Base-by-base conservation (phyloP, 2,797 vertebrate species). In the Melanotaenia parkinsoni region DNA sequence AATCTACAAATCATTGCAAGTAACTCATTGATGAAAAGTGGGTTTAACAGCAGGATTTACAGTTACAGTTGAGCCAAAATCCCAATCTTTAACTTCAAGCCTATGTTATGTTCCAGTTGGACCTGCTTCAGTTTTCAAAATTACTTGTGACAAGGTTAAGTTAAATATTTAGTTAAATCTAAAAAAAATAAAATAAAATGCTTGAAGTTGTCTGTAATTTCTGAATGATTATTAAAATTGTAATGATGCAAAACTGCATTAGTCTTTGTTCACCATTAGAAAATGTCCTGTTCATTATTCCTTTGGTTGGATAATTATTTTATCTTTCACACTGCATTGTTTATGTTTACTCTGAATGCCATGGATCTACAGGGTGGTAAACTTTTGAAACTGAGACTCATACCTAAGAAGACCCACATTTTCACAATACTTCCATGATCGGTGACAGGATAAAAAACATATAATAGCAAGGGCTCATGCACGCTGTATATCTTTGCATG, bases 251-350 rank as follows among this genome's bases (percentile, higher is more conserved):
- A 81, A 61, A 57, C 56, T 58, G 54, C 50, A 71, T 66, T 72
- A 58, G 57, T 78, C 66, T 57, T 40, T 69, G 79, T 86, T 83
- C 83, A 67, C 68, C 33, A 26, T 14, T 70, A 77, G 14, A 80
- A 87, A 78, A 75, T 70, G 75, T 45, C 85, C 82, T 63, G 66
- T 82, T 76, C 79, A 68, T 18, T 26, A 18, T 79, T 47, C 56
- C 30, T 81, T 32, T 70, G 59, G 51, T 70, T 74, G 54, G 65
- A 64, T 64, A 72, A 71, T 50, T 78, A 10, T 67, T 72, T 59
- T 45, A 24, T 40, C 10, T 3, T 38, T 65, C 51, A 59, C 32
- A 4, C 50, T 68, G 56, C 57, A 45, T 62, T 81, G 58, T 68
- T 80, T 70, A 50, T 74, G 16, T 63, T 37, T 53, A 38, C 43